These are phyloP conservation scores for Liparis tanakae DNA, from an alignment of 2,797 vertebrate genomes.

Conservation along the genomic window DNA sequence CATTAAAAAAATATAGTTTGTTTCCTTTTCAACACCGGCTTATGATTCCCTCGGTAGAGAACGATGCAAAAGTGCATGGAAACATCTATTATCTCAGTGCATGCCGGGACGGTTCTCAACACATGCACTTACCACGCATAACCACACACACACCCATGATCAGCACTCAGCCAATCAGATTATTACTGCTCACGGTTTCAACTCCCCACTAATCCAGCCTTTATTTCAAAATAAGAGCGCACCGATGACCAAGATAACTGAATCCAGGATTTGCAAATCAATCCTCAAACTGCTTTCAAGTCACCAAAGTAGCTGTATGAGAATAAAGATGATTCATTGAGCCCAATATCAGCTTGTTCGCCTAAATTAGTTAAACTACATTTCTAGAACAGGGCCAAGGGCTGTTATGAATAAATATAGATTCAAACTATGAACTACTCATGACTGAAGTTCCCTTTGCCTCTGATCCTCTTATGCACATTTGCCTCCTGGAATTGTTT, in stretches of 20 bases:
- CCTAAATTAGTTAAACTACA: not conserved
- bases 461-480: constrained; percentile 20
- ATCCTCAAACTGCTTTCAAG: constrained; percentile 1
- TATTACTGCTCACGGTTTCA: not conserved
- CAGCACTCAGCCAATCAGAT: not conserved
- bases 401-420: constrained; percentile 16
- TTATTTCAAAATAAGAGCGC: not conserved
- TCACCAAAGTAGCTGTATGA: not conserved
- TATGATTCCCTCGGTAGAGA: not conserved
- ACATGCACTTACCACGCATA: not conserved
- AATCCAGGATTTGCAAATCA: not conserved
- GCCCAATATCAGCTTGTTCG: not conserved
- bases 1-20: not conserved
- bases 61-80: not conserved
- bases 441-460: constrained; percentile 18
- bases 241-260: not conserved
- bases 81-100: not conserved
- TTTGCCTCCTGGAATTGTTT: constrained; percentile 31
- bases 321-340: not conserved
- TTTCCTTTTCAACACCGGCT: not conserved
- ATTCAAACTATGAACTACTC: constrained; percentile 18
- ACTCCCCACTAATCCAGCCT: not conserved
- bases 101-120: not conserved
- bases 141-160: not conserved
- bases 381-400: not conserved